Base-by-base conservation (phyloP, 2,888 invertebrate species). In the Ectobius pallidus region DNA sequence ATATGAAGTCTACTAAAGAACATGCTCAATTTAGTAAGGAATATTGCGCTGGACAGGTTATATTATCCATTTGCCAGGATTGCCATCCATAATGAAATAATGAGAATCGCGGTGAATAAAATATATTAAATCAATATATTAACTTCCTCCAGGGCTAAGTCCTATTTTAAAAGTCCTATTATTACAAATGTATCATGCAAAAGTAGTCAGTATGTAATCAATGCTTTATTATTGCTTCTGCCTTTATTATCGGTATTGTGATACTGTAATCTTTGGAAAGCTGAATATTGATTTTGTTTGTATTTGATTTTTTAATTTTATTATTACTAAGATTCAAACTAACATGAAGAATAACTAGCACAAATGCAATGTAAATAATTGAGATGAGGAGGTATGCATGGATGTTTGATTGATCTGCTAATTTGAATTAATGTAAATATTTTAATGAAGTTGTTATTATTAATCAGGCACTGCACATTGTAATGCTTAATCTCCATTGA, bases 141-240 rank as follows among this genome's bases (percentile, higher is more conserved):
- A n/a, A 46, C 14, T 14, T 46, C n/a, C 7, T 58, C 30, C 58
- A 58, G 58, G 58, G n/a, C 30, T 25, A 32, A n/a, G 30, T 58
- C n/a, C 58, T 30, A 30, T n/a, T 30, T 58, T 25, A 14, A 25
- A 52, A 11, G n/a, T 25, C 1, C 1, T 52, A 52, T n/a, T n/a
- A 46, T 44, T 44, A n/a, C 44, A 44, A 65, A 27, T 22, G 44
- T 68, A 42, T 61, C 42, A 44, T 70, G 70, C 70, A 70, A 70
- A 70, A 70, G 70, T 70, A 70, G 70, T 58, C 70, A 44, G 70
- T 70, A 70, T 65, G 65, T 65, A 65, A 65, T 65, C 27, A 25
- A 34, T 39, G 65, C 65, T 65, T 55, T 65, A 3, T 65, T 42
- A 42, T 30, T 46, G 65, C 65, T 65, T 65, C 42, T 44, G 27